Base-by-base conservation (phyloP, 1,140 invertebrate species). In the Cyrtorhinus lividipennis region DNA sequence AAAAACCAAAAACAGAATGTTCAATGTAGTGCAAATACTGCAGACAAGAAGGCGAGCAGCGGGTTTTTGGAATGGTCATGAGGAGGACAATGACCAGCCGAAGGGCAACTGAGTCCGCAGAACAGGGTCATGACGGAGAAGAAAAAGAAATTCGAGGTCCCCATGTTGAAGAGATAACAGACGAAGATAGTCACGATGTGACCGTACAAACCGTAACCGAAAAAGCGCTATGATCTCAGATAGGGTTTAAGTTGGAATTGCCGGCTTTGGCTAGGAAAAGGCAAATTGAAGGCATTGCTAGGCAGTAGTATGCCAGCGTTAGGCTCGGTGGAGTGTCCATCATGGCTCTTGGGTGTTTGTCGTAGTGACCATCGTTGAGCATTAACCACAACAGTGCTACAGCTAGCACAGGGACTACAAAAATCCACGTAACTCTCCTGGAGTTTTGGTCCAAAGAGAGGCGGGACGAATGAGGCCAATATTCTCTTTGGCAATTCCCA, bases 1-100 rank as follows among this genome's bases (percentile, higher is more conserved):
- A 68, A 75, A 77, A 15, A 78, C 70, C 5, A 77, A 61, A 68
- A 72, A 77, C 20, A 79, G 67, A 1, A 77, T 66, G 67, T 79
- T 76, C 48, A 71, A 64, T 27, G 74, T 67, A 1, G 73, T 71
- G 3, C 76, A 67, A 45, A 72, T 61, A 66, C 71, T 74, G 68
- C 77, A 77, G 15, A 78, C 69, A n/a, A 79, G 56, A 30, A 79
- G 71, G 59, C 77, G 64, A 18, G 69, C 69, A 20, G 68, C 74
- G n/a, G 76, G 76, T 58, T 69, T n/a, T 63, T 24, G 69, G 70
- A 30, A 77, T 76, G n/a, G 72, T 72, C 53, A 71, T 66, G 8
- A 78, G 64, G 58, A 77, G 68, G 3, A 78, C 69, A 5, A 77
- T 58, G 61, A 71, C 72, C 23, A 78, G 68, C 65, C 76, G 68